Percentiles rank a stretch among this genome's conserved stretches.
phyloP scores from a whole-genome alignment of 2,888 invertebrate species.

The Diploptera punctata region DNA sequence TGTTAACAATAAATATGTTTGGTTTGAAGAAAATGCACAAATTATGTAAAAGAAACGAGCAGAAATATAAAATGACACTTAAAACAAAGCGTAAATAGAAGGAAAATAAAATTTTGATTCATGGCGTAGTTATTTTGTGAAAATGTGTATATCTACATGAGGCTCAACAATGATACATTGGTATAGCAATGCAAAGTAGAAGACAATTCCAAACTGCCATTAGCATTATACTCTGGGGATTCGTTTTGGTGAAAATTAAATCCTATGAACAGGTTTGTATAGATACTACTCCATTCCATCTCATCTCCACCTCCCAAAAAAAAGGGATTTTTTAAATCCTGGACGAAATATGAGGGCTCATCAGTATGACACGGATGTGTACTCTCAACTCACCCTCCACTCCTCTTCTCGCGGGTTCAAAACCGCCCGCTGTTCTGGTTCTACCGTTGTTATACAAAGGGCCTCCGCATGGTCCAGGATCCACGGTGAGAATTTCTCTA shows the following conservation, averaged over 20 bases:
- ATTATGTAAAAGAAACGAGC: no score
- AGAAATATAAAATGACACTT: no score
- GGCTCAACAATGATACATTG: not conserved
- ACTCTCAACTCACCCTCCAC: not conserved
- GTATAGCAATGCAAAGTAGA: not conserved
- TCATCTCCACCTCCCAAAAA: not conserved
- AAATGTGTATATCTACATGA: no score
- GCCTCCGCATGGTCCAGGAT: constrained; percentile 11
- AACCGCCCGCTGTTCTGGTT: not conserved
- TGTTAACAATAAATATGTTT: no score
- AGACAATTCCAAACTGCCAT: not conserved
- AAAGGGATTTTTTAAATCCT: constrained; percentile 26
- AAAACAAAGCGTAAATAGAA: no score
- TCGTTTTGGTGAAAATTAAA: not conserved
- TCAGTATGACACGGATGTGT: constrained; percentile 31
- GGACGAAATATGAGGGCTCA: constrained; percentile 31
- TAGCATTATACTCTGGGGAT: not conserved
- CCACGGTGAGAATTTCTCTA: constrained; percentile 26
- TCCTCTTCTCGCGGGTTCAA: no score
- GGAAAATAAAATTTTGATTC: no score
- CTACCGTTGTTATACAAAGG: constrained; percentile 12
- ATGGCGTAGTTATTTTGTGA: no score
- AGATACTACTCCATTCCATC: not conserved
- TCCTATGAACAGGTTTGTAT: no score
- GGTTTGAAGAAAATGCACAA: no score